Percentiles rank a stretch among this genome's conserved stretches.
phyloP scores from a whole-genome alignment of 2,113 vertebrate species.

The Pangasianodon hypophthalmus region DNA sequence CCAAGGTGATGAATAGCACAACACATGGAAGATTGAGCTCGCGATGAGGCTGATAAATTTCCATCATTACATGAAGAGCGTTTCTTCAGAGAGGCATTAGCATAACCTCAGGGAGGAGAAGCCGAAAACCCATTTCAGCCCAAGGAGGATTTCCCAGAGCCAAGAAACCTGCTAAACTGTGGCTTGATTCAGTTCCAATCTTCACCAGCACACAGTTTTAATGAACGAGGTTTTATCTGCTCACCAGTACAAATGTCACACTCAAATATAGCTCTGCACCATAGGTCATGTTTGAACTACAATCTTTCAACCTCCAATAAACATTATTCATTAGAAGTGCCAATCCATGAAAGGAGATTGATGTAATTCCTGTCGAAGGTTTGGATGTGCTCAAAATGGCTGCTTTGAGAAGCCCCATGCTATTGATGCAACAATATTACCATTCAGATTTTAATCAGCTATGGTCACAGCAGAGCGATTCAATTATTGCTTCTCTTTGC shows the following conservation, averaged over 20 bases:
- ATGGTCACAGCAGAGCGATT: not conserved
- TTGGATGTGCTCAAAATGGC: not conserved
- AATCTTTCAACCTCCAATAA: slow-evolving; percentile 31
- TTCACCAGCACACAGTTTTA: slow-evolving; percentile 27
- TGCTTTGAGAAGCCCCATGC: not conserved
- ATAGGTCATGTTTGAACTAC: slow-evolving; percentile 36
- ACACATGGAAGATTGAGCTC: slow-evolving; percentile 7
- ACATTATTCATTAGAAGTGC: slow-evolving; percentile 13
- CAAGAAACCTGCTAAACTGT: slow-evolving; percentile 6
- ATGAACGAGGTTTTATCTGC: slow-evolving; percentile 36
- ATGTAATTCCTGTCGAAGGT: not conserved
- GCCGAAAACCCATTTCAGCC: slow-evolving; percentile 1
- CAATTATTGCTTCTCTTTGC: not conserved
- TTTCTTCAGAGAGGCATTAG: slow-evolving; percentile 18
- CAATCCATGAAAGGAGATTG: slow-evolving; percentile 2
- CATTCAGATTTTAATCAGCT: not conserved
- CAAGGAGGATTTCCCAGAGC: not conserved
- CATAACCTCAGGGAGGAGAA: slow-evolving; percentile 26
- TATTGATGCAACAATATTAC: not conserved
- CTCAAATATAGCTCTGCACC: slow-evolving; percentile 36
- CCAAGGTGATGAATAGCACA: slow-evolving; percentile 19
- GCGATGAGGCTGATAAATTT: slow-evolving; percentile 22
- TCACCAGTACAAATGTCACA: slow-evolving; percentile 42
- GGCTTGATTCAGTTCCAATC: not conserved
- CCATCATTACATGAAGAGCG: slow-evolving; percentile 15